Conservation (phyloP, 2,888 invertebrate species). For the Balanococcus diminutus region DNA sequence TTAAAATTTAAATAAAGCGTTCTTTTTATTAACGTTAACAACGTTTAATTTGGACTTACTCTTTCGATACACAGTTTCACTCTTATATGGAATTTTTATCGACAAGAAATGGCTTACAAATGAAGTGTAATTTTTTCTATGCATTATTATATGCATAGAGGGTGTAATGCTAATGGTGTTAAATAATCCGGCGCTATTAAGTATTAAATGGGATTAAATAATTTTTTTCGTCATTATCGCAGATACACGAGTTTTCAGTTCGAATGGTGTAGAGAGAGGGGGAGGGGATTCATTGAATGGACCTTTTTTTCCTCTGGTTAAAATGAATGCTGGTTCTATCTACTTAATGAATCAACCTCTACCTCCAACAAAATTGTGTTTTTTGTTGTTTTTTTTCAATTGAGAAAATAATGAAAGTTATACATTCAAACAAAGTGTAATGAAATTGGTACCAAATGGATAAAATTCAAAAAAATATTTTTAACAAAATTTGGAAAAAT, state of each 20-base stretch:
- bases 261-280: neutral
- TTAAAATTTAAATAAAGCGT: constrained; percentile 46
- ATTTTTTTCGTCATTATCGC: neutral
- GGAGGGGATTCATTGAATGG: neutral
- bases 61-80: constrained; percentile 17
- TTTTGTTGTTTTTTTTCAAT: no score
- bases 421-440: no score
- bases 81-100: constrained; percentile 4
- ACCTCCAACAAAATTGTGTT: no score
- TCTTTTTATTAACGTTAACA: constrained; percentile 43
- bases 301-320: neutral
- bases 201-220: neutral
- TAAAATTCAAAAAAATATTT: no score
- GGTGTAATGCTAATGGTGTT: neutral
- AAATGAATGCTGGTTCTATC: no score
- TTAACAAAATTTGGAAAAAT: no score
- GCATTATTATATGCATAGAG: no score
- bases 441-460: no score
- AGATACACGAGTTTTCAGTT: neutral
- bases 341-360: no score
- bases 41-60: constrained; percentile 45
- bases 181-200: neutral
- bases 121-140: neutral
- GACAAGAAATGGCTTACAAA: constrained; percentile 5
- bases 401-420: no score